Conservation (phyloP, 2,113 vertebrate species). For the Spheniscus mendiculus region DNA sequence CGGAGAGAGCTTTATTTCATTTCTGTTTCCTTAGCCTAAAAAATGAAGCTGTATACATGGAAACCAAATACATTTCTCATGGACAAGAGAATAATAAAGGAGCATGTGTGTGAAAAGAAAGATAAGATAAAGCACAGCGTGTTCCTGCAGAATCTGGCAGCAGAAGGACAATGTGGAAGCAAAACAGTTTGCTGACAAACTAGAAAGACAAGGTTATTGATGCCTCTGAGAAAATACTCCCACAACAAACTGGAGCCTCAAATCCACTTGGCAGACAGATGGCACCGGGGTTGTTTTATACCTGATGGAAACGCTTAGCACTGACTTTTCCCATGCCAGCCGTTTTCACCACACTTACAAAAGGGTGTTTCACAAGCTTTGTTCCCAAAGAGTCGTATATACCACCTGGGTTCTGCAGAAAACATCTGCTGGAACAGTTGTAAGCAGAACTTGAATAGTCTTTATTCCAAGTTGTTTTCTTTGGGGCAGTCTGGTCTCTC, state of each 20-base stretch:
- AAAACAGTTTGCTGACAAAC: conserved; percentile 41
- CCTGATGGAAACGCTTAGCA: neutral
- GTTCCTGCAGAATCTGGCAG: conserved; percentile 42
- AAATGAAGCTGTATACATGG: conserved; percentile 30
- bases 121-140: neutral
- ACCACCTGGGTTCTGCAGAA: conserved; percentile 58
- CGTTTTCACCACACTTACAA: neutral
- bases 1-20: conserved; percentile 32
- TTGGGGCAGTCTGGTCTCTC: conserved; percentile 31
- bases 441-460: conserved; percentile 36
- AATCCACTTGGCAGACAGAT: conserved; percentile 33
- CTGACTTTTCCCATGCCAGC: conserved; percentile 32
- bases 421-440: conserved; percentile 21
- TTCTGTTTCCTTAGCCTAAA: conserved; percentile 45
- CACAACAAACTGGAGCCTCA: neutral
- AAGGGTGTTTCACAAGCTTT: neutral
- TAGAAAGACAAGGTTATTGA: conserved; percentile 48
- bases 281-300: neutral
- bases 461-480: conserved; percentile 29
- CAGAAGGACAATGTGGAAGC: conserved; percentile 46
- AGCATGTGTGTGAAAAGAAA: neutral
- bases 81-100: neutral
- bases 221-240: conserved; percentile 44
- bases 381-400: conserved; percentile 37
- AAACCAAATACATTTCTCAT: conserved; percentile 1